Evolutionary conservation across 1,140 invertebrate species (phyloP), one percentile per base, ranked within the genome.

Genomic region (Pseudomyrmex flavicornis): DNA sequence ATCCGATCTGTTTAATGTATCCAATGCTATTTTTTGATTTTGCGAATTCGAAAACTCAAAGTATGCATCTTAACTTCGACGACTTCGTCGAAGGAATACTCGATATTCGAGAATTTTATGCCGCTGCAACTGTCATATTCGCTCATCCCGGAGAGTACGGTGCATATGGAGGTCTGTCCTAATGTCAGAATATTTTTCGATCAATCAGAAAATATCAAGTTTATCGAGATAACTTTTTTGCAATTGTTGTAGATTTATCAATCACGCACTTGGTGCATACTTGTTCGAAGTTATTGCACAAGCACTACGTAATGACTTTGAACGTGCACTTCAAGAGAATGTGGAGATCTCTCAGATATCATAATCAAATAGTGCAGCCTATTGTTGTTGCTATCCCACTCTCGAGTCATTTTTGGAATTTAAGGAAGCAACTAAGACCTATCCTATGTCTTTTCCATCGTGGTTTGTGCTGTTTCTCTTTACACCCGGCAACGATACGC

Each of bases 81-180:
- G 9, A 13, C 0, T 77, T 83, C 12, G 20, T 87, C n/a, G 15
- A 88, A 3, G 20, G 89, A 10, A 82, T 90, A 54, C 44, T 83
- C 22, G n/a, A 9, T 13, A 12, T 89, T 12, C 79, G 70, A 3
- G 79, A 20, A 2, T 59, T 76, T 26, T 90, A 89, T 44, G 58
- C 59, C 13, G 56, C 83, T 0, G 83, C 83, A 2, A 44, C 85
- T 3, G 65, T 90, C 0, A 68, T 84, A 2, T 69, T 90, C 1
- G 8, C 82, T n/a, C 20, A 82, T 48, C 54, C 85, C 7, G 5
- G 20, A 9, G 20, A 9, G 0, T n/a, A 56, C 5, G 61, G 26
- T 8, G 52, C 56, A 2, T 63, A 65, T 5, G 72, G 82, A 1
- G 73, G 86, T 87, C 15, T 52, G 69, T 75, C 59, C 2, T 1